Evolutionary conservation across 2,888 invertebrate species (phyloP).

Genomic region (Lamellibrachia columna): DNA sequence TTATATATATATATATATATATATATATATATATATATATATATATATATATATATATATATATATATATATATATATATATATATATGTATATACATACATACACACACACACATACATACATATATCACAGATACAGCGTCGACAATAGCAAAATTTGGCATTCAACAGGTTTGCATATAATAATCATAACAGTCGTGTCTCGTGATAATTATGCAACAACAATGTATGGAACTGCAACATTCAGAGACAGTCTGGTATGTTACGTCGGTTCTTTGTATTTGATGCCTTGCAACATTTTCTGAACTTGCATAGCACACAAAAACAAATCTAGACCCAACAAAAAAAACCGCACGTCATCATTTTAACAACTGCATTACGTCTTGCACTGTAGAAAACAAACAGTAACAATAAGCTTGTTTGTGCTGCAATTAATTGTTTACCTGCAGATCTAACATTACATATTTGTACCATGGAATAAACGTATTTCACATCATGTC

Average conservation of each 20-base stretch:
- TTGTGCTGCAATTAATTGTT: not conserved
- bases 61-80: too few relatives aligned
- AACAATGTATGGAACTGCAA: not conserved
- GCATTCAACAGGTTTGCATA: not conserved
- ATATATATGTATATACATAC: too few relatives aligned
- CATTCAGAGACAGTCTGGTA: not conserved
- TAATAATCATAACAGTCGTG: not conserved
- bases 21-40: too few relatives aligned
- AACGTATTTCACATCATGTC: not conserved
- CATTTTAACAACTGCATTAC: not conserved
- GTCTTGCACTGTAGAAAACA: not conserved
- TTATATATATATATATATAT: too few relatives aligned
- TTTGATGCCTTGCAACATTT: not conserved
- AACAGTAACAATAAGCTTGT: not conserved
- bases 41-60: too few relatives aligned
- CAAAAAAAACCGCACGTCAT: not conserved
- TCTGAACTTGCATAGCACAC: not conserved
- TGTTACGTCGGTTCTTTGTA: not conserved
- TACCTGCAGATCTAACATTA: not conserved
- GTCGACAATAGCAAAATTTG: too few relatives aligned
- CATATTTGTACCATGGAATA: not conserved
- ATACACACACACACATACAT: not conserved
- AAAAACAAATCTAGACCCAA: not conserved
- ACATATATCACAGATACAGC: not conserved
- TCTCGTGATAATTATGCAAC: not conserved